These are phyloP conservation scores for Pseudococcus longispinus DNA, from an alignment of 2,888 invertebrate species.

Conservation along the genomic window DNA sequence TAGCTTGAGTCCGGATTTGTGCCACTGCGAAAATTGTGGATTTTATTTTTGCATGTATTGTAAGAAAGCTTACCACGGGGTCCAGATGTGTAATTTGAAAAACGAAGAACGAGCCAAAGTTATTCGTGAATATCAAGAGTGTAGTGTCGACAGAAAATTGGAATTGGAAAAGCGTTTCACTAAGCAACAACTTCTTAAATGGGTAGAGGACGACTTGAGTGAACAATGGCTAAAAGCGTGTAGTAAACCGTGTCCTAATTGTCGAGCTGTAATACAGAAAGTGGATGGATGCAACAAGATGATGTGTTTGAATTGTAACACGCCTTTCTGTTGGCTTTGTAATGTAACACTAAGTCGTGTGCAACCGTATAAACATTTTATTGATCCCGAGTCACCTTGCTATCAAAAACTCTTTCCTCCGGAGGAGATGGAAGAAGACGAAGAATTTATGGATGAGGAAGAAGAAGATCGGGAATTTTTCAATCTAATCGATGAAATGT, in stretches of 20 bases:
- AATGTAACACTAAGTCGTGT: background rate
- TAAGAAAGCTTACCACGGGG: conserved; percentile 45
- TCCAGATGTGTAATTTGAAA: conserved; percentile 35
- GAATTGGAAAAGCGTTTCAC: conserved; percentile 46
- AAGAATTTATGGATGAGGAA: background rate
- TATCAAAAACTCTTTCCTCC: conserved; percentile 42
- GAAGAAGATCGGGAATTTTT: background rate
- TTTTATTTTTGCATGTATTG: conserved; percentile 49
- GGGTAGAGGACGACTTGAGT: conserved; percentile 45
- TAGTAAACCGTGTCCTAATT: conserved; percentile 51
- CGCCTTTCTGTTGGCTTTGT: conserved; percentile 49
- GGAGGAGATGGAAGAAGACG: background rate
- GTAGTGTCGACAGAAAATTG: background rate
- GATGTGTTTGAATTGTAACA: conserved; percentile 49
- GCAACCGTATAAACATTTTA: conserved; percentile 33
- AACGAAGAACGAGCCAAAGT: conserved; percentile 41
- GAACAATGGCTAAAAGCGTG: conserved; percentile 9
- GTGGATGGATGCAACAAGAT: conserved; percentile 49
- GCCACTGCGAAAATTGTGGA: conserved; percentile 32
- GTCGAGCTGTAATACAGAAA: conserved; percentile 39
- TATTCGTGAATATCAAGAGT: conserved; percentile 34
- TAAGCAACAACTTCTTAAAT: conserved; percentile 32
- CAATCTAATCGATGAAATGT: conserved; percentile 7
- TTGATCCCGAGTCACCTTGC: conserved; percentile 17
- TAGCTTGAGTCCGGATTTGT: conserved; percentile 2